These are phyloP conservation scores for Mimachlamys varia DNA, from an alignment of 2,888 invertebrate species.

Conservation along the genomic window DNA sequence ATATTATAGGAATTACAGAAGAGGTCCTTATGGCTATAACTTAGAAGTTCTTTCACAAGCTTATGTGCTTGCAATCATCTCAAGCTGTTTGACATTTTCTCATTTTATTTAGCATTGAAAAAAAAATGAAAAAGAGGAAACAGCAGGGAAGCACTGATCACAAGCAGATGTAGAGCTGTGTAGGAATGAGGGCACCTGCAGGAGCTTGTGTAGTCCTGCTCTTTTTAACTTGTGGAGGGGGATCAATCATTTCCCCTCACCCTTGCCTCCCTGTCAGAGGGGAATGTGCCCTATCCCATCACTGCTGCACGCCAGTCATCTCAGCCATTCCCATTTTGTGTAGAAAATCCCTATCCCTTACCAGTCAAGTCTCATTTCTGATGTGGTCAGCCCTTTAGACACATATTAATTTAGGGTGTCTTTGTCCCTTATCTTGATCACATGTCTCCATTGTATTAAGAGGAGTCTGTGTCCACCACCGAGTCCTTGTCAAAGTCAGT, in stretches of 20 bases:
- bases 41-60: conserved; percentile 26
- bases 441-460: not conserved
- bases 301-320: not conserved
- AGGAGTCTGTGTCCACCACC: not conserved
- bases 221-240: not conserved
- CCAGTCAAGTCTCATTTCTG: not conserved
- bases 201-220: conserved; percentile 9
- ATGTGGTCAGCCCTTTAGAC: not conserved
- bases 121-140: not conserved
- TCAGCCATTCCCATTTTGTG: not conserved
- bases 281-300: conserved; percentile 14
- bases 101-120: not conserved
- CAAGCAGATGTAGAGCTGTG: not conserved
- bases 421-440: not conserved
- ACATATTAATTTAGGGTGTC: not conserved
- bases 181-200: conserved; percentile 15
- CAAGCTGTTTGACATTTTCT: conserved; percentile 11
- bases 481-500: not conserved
- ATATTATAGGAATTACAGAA: not conserved
- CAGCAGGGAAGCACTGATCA: not conserved
- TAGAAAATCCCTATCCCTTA: not conserved
- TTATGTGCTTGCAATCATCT: not conserved
- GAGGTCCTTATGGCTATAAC: not conserved
- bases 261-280: not conserved
- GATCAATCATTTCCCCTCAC: not conserved